A percentile compares a stretch with the other conserved stretches of the same genome.
These are phyloP conservation scores for Chondrosia reniformis DNA, from an alignment of 37 sponge, comb jelly and placozoan species.

Conservation along the genomic window DNA sequence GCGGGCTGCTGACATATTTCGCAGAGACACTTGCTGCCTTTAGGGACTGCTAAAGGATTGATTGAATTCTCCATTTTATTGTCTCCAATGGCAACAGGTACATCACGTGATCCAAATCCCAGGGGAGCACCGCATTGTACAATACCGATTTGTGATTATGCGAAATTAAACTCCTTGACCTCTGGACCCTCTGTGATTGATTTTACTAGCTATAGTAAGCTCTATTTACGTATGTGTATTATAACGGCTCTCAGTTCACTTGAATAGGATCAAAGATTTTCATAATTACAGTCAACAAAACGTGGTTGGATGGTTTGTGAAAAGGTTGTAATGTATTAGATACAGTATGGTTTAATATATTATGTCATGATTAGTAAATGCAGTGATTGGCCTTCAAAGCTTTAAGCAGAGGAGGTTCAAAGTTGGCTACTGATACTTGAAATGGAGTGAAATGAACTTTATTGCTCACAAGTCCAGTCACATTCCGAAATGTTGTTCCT, in stretches of 20 bases:
- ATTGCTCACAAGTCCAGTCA: not conserved
- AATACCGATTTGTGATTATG: too few species aligned
- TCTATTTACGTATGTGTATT: too few species aligned
- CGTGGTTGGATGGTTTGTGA: too few species aligned
- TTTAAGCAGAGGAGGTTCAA: slow-evolving; percentile 1
- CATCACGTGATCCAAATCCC: slow-evolving; percentile 1
- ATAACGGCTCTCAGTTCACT: too few species aligned
- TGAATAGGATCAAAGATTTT: too few species aligned
- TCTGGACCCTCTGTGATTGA: too few species aligned
- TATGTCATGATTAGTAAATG: slow-evolving; percentile 16
- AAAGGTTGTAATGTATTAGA: too few species aligned
- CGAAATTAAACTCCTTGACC: too few species aligned
- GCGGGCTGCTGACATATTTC: slow-evolving; percentile 88
- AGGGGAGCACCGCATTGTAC: not conserved
- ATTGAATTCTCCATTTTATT: slow-evolving; percentile 20
- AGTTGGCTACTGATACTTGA: not conserved
- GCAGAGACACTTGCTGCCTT: slow-evolving; percentile 67
- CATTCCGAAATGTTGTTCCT: not conserved
- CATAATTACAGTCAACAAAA: too few species aligned
- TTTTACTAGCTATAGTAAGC: too few species aligned
- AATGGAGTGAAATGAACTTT: slow-evolving; percentile 19
- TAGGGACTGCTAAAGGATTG: slow-evolving; percentile 81
- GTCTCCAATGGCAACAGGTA: not conserved
- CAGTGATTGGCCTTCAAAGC: slow-evolving; percentile 6
- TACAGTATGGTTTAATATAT: too few species aligned